Conservation (phyloP, 2,797 vertebrate genomes). For the Smutsia gigantea region DNA sequence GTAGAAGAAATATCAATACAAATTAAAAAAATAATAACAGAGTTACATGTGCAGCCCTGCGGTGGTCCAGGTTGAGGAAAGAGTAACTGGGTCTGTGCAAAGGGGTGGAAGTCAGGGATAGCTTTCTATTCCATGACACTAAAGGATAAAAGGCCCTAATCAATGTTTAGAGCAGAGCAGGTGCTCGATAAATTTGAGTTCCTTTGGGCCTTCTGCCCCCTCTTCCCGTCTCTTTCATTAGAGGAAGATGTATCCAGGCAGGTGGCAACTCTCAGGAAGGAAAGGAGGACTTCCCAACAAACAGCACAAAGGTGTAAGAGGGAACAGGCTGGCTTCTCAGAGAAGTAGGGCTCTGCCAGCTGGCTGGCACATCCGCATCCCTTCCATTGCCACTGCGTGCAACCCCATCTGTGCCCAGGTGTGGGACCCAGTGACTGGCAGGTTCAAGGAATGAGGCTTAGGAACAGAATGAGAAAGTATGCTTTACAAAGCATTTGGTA, state of each 20-base stretch:
- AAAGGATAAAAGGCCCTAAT: neutral
- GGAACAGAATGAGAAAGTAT: neutral
- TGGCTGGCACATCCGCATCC: accelerated
- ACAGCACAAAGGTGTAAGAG: neutral
- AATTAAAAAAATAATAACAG: neutral
- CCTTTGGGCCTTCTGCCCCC: neutral
- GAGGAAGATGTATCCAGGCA: neutral
- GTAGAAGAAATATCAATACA: neutral
- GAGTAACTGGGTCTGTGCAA: neutral
- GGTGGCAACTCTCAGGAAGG: neutral
- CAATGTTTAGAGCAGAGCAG: neutral
- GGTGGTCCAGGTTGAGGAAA: neutral
- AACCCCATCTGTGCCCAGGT: neutral
- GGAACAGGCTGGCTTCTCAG: neutral
- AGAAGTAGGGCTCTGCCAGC: neutral
- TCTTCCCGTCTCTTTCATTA: neutral
- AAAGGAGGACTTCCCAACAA: neutral
- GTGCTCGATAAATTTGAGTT: neutral
- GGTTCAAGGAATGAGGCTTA: neutral
- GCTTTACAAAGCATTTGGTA: neutral
- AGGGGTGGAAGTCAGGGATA: neutral
- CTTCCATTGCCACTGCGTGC: neutral
- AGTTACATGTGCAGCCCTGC: neutral
- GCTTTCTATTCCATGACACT: neutral
- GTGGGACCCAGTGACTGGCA: neutral